Base-by-base conservation (phyloP, 2,888 invertebrate genomes). In the Hipparchia sbordonii region DNA sequence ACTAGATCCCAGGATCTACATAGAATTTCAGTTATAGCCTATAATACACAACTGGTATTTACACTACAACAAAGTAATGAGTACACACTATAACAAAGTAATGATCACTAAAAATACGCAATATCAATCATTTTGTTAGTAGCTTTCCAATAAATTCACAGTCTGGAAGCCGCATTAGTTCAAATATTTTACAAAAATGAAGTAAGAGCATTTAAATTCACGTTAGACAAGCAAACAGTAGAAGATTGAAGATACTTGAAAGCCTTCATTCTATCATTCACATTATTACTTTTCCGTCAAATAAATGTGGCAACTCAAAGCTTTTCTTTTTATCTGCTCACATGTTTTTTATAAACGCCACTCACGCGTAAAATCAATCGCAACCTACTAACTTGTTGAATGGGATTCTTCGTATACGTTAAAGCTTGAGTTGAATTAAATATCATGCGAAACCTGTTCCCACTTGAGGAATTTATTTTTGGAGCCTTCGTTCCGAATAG, bases 291-390 rank as follows among this genome's bases (percentile, higher is more conserved):
- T 74, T 72, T 68, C 72, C 59, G 72, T 72, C 74, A 9, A 63
- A 13, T 5, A 13, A 9, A 8, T 54, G 67, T 67, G 62, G 67
- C 52, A 72, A 61, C 67, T 39, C 70, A 56, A 56, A 72, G 57
- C 61, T 61, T 51, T 63, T 48, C 7, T 13, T 13, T 13, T 23
- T 39, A 46, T 56, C 54, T 45, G 67, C 57, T 67, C 69, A 67
- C 69, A 70, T 72, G 70, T 70, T 70, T 70, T 23, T 70, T n/a
- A 65, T 9, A 60, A 69, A 46, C 56, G n/a, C 23, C 71, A 33
- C 63, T 65, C 68, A 52, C 65, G 65, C 71, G 61, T 71, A 68
- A 72, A 72, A 72, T 72, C 62, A 71, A 69, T 73, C 73, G 71
- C 68, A 66, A 67, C 5, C 3, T 39, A 5, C 23, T 56, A 51